These are phyloP conservation scores for Antheraea yamamai DNA, from an alignment of 2,888 invertebrate genomes.

Conservation along the genomic window DNA sequence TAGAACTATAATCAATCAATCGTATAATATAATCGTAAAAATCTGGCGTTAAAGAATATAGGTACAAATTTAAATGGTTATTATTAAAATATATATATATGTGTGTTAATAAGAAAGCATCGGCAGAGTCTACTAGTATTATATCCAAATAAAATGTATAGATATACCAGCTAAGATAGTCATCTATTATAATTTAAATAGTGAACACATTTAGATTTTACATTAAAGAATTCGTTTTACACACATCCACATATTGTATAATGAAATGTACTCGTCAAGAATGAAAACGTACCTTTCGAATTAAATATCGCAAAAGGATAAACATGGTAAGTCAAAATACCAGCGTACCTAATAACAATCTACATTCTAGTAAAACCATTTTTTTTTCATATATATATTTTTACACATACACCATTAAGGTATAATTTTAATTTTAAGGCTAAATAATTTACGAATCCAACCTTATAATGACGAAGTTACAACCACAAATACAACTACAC, in stretches of 20 bases:
- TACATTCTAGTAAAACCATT: neutral
- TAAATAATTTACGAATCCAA: neutral
- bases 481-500: neutral
- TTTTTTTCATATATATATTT: neutral
- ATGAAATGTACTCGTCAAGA: neutral
- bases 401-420: neutral
- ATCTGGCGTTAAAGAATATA: neutral
- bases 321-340: neutral
- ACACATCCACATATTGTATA: neutral
- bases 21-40: neutral
- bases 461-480: neutral
- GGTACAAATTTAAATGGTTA: neutral
- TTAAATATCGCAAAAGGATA: no score
- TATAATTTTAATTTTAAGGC: neutral
- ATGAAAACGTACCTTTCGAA: neutral
- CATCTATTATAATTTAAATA: neutral
- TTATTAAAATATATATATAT: neutral
- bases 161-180: neutral
- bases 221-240: neutral
- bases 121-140: neutral
- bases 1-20: neutral
- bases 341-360: neutral
- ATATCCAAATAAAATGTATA: neutral
- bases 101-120: neutral
- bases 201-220: slow-evolving; percentile 5